A percentile compares a stretch with the other conserved stretches of the same genome.
Evolutionary conservation across 35 echinoderm and acorn worm genomes (phyloP).

Genomic region (Anneissia japonica): DNA sequence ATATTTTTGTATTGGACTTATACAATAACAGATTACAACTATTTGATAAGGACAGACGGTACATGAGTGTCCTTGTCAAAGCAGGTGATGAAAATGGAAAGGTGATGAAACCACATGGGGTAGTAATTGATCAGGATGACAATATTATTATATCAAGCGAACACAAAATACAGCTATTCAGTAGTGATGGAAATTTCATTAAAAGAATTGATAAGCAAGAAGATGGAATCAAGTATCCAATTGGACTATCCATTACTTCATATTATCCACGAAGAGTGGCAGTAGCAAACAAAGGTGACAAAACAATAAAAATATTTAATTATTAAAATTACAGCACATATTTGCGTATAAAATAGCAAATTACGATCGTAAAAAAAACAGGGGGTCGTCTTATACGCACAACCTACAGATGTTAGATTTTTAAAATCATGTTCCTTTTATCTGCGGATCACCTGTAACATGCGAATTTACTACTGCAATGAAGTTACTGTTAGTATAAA

Average conservation of each 20-base stretch:
- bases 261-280: background rate
- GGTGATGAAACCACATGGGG: background rate
- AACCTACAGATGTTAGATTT: too few relatives aligned
- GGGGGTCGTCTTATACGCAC: too few relatives aligned
- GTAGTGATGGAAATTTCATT: background rate
- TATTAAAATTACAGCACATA: too few relatives aligned
- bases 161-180: background rate
- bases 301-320: too few relatives aligned
- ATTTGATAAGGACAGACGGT: background rate
- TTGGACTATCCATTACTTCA: background rate
- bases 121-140: background rate
- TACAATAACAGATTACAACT: background rate
- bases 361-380: too few relatives aligned
- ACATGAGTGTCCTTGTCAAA: background rate
- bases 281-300: background rate
- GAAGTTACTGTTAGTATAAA: too few relatives aligned
- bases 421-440: too few relatives aligned
- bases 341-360: too few relatives aligned
- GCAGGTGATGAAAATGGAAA: background rate
- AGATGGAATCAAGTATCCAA: background rate
- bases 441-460: too few relatives aligned
- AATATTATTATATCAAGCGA: background rate
- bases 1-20: background rate
- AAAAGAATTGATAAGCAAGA: background rate
- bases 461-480: too few relatives aligned